Evolutionary conservation across 2,797 vertebrate species (phyloP), one percentile per base, ranked within the genome.

Genomic region (Hippocampus kuda): DNA sequence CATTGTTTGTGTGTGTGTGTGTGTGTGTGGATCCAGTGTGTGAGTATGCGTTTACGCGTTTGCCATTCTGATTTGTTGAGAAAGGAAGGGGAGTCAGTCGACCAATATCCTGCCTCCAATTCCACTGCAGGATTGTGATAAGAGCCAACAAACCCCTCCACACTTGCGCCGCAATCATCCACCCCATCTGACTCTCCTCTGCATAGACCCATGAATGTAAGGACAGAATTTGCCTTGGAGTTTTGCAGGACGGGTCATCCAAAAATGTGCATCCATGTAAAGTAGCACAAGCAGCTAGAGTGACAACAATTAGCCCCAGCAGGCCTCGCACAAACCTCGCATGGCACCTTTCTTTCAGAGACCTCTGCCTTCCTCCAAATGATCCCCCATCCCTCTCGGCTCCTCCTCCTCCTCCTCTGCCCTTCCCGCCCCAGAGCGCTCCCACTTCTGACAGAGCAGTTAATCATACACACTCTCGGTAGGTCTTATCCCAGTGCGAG

Each of bases 381-480:
- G 77, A 76, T 72, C 71, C 76, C 79, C 75, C 71, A 82, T 84
- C 79, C 82, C 65, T 78, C 81, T 83, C 73, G 70, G 68, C 72
- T 81, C 72, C 77, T 75, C 76, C 77, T 77, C 76, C 77, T 77
- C 78, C 80, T 86, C 82, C 80, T 65, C 79, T 80, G 82, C 77
- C 84, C 80, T 82, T 76, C 80, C 85, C 68, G 65, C 84, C 85
- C 85, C 77, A 72, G 79, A 81, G 84, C 81, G 69, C 83, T 85
- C 83, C 84, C 77, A 80, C 65, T 80, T 83, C 76, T 84, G 86
- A 85, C 85, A 87, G 85, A 87, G 83, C 80, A 84, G 85, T 88
- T 87, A 82, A 88, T 89, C 85, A 88, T 75, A 85, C 73, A 75
- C 81, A 80, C 84, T 65, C 63, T 84, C 79, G 75, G 78, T 82